A percentile compares a stretch with the other conserved stretches of the same genome.
phyloP scores from a whole-genome alignment of 2,113 vertebrate species.

The Chlamydotis undulata region DNA sequence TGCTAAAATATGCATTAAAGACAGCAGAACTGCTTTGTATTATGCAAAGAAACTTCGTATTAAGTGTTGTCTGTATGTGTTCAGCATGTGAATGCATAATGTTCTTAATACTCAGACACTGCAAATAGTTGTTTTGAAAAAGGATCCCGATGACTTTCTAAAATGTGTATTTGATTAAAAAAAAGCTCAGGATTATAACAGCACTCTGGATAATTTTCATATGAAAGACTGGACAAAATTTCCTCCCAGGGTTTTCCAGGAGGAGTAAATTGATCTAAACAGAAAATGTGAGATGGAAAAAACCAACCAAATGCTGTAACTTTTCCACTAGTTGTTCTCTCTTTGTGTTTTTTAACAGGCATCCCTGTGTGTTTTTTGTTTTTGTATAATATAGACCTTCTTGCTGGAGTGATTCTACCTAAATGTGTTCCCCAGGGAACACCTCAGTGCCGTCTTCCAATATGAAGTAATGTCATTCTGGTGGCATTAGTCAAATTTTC shows the following conservation, averaged over 20 bases:
- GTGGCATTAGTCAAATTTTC: background rate
- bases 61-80: slow-evolving; percentile 58
- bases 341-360: background rate
- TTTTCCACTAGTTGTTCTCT: background rate
- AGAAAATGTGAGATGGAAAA: background rate
- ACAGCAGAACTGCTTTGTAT: slow-evolving; percentile 66
- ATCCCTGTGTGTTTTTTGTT: background rate
- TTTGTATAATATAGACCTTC: background rate
- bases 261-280: background rate
- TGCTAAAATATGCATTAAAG: slow-evolving; percentile 80
- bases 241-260: background rate
- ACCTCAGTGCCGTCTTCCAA: background rate
- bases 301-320: background rate
- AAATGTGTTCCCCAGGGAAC: background rate
- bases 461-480: background rate
- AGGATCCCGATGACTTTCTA: background rate
- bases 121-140: background rate
- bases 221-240: background rate
- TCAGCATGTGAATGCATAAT: slow-evolving; percentile 62
- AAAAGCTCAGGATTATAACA: background rate
- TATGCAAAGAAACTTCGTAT: slow-evolving; percentile 71
- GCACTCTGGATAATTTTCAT: background rate
- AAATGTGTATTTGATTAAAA: background rate
- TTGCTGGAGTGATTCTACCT: background rate
- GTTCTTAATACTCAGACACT: slow-evolving; percentile 36